Evolutionary conservation across 2,888 invertebrate genomes (phyloP), one percentile per base, ranked within the genome.

Genomic region (Itoplectis maculator): DNA sequence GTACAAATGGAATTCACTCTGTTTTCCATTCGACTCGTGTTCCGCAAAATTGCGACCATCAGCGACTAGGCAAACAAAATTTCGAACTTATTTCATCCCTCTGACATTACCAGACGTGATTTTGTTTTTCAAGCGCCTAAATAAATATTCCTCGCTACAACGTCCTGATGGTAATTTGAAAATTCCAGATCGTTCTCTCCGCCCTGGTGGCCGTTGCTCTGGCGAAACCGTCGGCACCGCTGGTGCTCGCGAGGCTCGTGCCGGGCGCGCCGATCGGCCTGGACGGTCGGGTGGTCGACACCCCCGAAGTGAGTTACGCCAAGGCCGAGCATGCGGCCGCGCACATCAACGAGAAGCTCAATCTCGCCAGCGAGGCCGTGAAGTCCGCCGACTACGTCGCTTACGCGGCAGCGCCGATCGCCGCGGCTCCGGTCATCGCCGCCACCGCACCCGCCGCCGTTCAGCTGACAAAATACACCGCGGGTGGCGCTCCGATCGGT

Each of bases 311-410:
- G 2, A 86, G 87, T 8, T 81, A 82, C 40, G 88, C 89, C 20
- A 88, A 88, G 72, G 87, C 88, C 7, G 89, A 88, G 37, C 90
- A 90, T 79, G 87, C 88, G 11, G 88, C 87, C 0, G 89, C 88
- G 1, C 84, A 86, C 42, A 73, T 89, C 66, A 91, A 91, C 86
- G 90, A 90, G 59, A 88, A 86, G 63, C 75, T 88, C 74, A 86
- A 72, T 47, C 84, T 88, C 70, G 88, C 86, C 2, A 84, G 88
- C 37, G 91, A 90, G 35, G 89, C 88, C 35, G 88, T 83, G 8
- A 88, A 87, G 51, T 87, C 90, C 0, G 86, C 82, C 3, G 87
- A 86, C 29, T 82, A 59, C 56, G 54, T 86, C 5, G 59, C 81
- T 7, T 65, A 84, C 23, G 83, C 81, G n/a, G 74, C 84, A 4